phyloP scores from a whole-genome alignment of 2,888 invertebrate species.

The Diarsia mendica region DNA sequence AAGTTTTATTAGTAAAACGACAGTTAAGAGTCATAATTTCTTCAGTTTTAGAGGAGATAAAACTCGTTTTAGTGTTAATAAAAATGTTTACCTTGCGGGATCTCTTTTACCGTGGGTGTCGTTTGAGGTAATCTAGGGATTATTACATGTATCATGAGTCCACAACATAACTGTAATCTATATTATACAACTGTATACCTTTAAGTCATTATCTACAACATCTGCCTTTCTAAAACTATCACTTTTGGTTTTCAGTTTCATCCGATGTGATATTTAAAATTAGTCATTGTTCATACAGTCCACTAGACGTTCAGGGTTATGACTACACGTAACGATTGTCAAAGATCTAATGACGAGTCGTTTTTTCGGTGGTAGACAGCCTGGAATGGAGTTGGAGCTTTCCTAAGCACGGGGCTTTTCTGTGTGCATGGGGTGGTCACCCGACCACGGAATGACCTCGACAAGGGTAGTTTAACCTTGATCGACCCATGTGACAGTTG shows the following conservation, averaged over 20 bases:
- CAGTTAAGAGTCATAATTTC: constrained; percentile 31
- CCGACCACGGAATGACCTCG: not conserved
- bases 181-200: constrained; percentile 5
- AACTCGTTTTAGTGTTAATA: constrained; percentile 49
- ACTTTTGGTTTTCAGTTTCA: not conserved
- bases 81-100: constrained; percentile 34
- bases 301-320: not conserved
- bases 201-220: not conserved
- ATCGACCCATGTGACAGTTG: not conserved
- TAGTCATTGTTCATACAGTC: not conserved
- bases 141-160: constrained; percentile 26
- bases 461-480: not conserved
- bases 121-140: constrained; percentile 33
- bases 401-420: not conserved
- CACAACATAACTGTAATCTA: not conserved
- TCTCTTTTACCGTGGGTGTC: constrained; percentile 26
- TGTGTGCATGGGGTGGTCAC: not conserved
- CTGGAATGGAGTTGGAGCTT: not conserved
- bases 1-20: constrained; percentile 35
- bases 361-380: rapidly evolving
- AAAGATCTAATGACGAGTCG: not conserved
- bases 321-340: not conserved
- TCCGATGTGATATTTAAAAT: not conserved
- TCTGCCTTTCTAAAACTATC: not conserved
- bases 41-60: constrained; percentile 33